Evolutionary conservation across 2,797 vertebrate species (phyloP), one percentile per base, ranked within the genome.

Genomic region (Acropternis orthonyx): DNA sequence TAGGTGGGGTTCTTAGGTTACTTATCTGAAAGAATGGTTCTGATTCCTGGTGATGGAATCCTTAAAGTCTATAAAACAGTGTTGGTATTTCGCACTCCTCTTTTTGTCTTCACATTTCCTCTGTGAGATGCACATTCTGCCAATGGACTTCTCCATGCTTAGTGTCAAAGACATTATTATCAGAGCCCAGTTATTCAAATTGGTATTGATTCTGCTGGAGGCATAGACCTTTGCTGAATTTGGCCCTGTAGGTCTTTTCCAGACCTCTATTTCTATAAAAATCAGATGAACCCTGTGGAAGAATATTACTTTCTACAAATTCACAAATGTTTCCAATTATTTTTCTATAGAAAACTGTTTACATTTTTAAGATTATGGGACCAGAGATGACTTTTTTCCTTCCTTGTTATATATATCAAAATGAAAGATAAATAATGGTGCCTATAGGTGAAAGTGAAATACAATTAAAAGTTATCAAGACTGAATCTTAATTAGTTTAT

Each of bases 61-160:
- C 10, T 76, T 72, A 56, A 85, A 79, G 3, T 62, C 14, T 58
- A 34, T 11, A 7, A 62, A 63, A 91, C 82, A 72, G 22, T 9
- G 0, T 5, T n/a, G 4, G 1, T 14, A 44, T 68, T 95, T 85
- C 46, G 46, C 19, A 43, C 10, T 54, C 6, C 16, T 6, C 0
- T 55, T 91, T 92, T 79, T 52, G 27, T 75, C 36, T 85, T 27
- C n/a, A 49, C 9, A 19, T 61, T 75, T 93, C 28, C 7, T 48
- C 26, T 66, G 4, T 28, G 13, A 93, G 11, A 15, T 68, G 7
- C 23, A n/a, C 9, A 2, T 19, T 54, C 41, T 91, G 21, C 8
- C 48, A 12, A 7, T 56, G 48, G 30, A n/a, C 8, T 4, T 44
- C 11, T 68, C 23, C 12, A 22, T 19, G 10, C 19, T 56, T 49